phyloP scores from a whole-genome alignment of 2,888 invertebrate genomes.

The Celastrina argiolus region DNA sequence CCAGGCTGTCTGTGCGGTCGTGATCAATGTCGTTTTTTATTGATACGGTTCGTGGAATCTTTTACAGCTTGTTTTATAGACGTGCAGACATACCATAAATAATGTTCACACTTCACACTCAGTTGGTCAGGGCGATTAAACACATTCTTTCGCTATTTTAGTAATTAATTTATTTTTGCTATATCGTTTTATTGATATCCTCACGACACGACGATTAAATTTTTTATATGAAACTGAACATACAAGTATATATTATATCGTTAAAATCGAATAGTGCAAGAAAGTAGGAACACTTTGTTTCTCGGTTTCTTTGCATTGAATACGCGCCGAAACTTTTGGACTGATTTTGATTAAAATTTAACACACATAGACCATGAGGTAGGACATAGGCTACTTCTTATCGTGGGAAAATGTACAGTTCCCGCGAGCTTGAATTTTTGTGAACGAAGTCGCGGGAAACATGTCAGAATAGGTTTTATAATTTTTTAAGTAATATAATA shows the following conservation, averaged over 20 bases:
- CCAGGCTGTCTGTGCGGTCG: conserved; percentile 42
- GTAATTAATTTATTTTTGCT: not conserved
- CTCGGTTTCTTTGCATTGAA: too few relatives aligned
- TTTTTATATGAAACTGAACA: too few relatives aligned
- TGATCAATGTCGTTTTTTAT: conserved; percentile 29
- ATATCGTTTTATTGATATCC: not conserved
- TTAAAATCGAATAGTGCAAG: not conserved
- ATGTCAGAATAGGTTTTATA: too few relatives aligned
- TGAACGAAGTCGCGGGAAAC: too few relatives aligned
- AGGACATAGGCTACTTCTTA: too few relatives aligned
- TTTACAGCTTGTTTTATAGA: conserved; percentile 19
- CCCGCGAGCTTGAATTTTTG: too few relatives aligned
- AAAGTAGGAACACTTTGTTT: not conserved
- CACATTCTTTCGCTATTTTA: not conserved
- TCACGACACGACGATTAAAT: too few relatives aligned
- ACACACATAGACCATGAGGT: too few relatives aligned
- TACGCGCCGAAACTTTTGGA: too few relatives aligned
- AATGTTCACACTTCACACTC: conserved; percentile 2
- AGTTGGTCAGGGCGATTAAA: conserved; percentile 2
- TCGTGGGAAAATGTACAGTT: too few relatives aligned
- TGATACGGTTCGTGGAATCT: conserved; percentile 9
- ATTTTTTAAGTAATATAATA: too few relatives aligned
- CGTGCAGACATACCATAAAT: conserved; percentile 14
- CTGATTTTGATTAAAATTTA: too few relatives aligned
- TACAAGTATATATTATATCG: not conserved